A percentile compares a stretch with the other conserved stretches of the same genome.
phyloP scores from a whole-genome alignment of 2,888 invertebrate genomes.

The Lacanobia wlatinum region DNA sequence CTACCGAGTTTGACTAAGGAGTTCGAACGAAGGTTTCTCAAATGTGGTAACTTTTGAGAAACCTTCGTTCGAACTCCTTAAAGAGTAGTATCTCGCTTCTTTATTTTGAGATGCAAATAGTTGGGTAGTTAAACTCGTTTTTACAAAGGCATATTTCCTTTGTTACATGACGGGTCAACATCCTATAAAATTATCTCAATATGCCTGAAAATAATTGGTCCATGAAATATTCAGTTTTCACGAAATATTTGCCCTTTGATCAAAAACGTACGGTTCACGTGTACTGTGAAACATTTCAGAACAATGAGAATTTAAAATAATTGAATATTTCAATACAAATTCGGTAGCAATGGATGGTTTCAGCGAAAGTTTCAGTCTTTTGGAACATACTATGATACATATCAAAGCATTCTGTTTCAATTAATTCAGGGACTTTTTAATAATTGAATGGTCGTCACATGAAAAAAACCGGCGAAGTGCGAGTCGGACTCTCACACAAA shows the following conservation, averaged over 20 bases:
- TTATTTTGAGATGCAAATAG: too few species aligned
- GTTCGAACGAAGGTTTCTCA: too few species aligned
- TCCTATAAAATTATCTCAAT: not conserved
- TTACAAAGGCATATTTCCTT: too few species aligned
- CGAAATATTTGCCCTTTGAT: conserved; percentile 27
- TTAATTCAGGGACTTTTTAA: not conserved
- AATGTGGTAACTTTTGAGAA: too few species aligned
- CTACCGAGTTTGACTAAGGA: too few species aligned
- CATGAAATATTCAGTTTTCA: conserved; percentile 10
- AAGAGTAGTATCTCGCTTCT: too few species aligned
- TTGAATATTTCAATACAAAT: not conserved
- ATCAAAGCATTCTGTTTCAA: conserved; percentile 24
- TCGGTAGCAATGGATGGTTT: not conserved
- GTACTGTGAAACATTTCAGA: conserved; percentile 21
- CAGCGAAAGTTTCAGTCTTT: not conserved
- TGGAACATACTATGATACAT: not conserved
- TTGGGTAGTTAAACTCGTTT: too few species aligned
- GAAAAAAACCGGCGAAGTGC: not conserved
- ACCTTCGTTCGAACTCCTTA: too few species aligned
- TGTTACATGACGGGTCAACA: not conserved
- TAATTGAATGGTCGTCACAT: not conserved
- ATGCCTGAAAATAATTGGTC: not conserved
- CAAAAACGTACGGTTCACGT: conserved; percentile 14
- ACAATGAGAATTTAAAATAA: conserved; percentile 8
- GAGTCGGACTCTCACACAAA: too few species aligned